Base-by-base conservation (phyloP, 2,888 invertebrate species). In the Polietes domitor region DNA sequence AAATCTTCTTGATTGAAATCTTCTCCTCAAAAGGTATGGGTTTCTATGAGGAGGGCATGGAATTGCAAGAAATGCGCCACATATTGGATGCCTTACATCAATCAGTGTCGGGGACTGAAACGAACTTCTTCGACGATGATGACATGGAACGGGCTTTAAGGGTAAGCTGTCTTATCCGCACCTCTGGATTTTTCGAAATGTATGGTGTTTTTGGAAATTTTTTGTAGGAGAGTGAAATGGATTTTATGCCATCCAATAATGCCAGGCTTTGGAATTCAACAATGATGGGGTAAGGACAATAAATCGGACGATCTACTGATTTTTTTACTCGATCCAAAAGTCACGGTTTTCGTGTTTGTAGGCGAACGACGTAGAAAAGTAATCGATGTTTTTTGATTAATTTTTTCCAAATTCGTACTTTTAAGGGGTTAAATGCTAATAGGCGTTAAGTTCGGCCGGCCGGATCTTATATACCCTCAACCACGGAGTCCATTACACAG, bases 21-120 rank as follows among this genome's bases (percentile, higher is more conserved):
- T 47, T n/a, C 32, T n/a, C 21, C 2, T 3, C 47, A 24, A 28
- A 37, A 87, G 86, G 68, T 10, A 87, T 88, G 15, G 91, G 90
- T 0, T 79, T 88, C 21, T 89, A 88, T 32, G 90, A 90, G 37
- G 87, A 87, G 0, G 89, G 86, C 15, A 90, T 90, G 91, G 77
- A 85, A 0, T 3, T 89, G 2, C 86, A 87, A 1, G 88, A 90
- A 75, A 91, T 90, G 90, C 87, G 86, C 0, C 83, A 89, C 43
- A 9, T 89, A 2, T 82, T 87, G 0, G 80, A 80, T 2, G 89
- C 80, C 0, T 83, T 91, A 74, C 83, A 89, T 28, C 82, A 85
- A 53, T 89, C 90, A 0, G 72, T 63, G n/a, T 80, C 65, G 2
- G 72, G 77, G 0, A 37, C 70, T 7, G 74, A 55, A 81, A 80